These are phyloP conservation scores for Eclectus roratus DNA, from an alignment of 2,113 vertebrate genomes.

Conservation along the genomic window DNA sequence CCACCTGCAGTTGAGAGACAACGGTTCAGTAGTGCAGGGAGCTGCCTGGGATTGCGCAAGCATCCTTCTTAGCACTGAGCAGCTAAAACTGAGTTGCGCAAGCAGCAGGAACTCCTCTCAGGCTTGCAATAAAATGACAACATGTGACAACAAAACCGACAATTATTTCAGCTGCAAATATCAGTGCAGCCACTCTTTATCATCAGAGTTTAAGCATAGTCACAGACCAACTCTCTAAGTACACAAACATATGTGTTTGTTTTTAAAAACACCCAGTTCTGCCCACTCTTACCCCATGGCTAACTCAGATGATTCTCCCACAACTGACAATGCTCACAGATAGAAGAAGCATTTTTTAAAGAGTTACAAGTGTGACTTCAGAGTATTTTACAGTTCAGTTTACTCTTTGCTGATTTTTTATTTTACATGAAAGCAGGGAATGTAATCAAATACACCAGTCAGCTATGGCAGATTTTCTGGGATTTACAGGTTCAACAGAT, in stretches of 20 bases:
- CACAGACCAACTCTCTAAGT: neutral
- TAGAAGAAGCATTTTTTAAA: neutral
- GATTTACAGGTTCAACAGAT: neutral
- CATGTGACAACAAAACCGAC: neutral
- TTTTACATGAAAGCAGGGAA: neutral
- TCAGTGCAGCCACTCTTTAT: no score
- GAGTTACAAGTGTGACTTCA: neutral
- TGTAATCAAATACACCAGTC: neutral
- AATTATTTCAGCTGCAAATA: neutral
- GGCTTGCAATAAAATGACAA: neutral
- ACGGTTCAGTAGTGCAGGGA: fast-evolving
- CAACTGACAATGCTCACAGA: neutral
- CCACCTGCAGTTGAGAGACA: slow-evolving; percentile 72
- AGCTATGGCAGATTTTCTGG: neutral
- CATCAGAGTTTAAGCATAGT: neutral
- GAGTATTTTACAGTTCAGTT: neutral
- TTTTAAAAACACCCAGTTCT: neutral
- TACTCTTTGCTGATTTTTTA: neutral
- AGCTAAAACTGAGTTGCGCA: neutral
- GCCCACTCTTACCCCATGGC: neutral
- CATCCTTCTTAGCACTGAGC: neutral
- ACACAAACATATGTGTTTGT: neutral
- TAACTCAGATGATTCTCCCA: neutral
- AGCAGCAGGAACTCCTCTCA: neutral
- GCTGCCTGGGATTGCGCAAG: neutral